Evolutionary conservation across 2,113 vertebrate species (phyloP).

Genomic region (Syrrhaptes paradoxus): DNA sequence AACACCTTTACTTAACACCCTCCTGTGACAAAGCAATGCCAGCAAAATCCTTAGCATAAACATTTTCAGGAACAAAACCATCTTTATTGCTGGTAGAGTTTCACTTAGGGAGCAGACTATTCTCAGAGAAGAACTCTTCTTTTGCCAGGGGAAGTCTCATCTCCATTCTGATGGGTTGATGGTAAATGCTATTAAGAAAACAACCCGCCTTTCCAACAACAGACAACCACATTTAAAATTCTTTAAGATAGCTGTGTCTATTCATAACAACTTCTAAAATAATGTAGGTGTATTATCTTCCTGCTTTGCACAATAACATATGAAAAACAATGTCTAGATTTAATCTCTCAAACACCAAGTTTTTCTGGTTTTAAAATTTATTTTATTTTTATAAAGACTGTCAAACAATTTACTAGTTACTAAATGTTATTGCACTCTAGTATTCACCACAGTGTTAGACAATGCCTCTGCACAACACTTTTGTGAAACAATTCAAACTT

Average conservation of each 20-base stretch:
- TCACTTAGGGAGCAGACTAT: neutral
- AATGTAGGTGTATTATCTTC: neutral
- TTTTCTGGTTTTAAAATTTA: neutral
- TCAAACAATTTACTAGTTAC: neutral
- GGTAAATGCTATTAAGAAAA: neutral
- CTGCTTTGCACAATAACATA: neutral
- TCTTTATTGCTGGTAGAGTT: neutral
- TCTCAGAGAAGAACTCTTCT: neutral
- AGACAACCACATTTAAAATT: neutral
- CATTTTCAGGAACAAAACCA: conserved; percentile 3
- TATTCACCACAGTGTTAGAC: neutral
- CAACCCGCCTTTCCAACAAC: neutral
- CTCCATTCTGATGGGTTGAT: neutral
- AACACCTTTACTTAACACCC: conserved; percentile 12
- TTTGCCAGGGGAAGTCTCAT: neutral
- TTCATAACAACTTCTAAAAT: neutral
- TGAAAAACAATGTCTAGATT: neutral
- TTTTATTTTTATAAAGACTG: neutral
- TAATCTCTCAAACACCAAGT: neutral
- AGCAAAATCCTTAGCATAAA: conserved; percentile 4
- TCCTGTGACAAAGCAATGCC: conserved; percentile 15
- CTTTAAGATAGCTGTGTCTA: neutral
- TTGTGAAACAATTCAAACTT: neutral
- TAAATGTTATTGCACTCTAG: neutral
- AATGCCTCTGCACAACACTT: neutral